phyloP scores from a whole-genome alignment of 2,888 invertebrate genomes.

The Cephus spinipes region DNA sequence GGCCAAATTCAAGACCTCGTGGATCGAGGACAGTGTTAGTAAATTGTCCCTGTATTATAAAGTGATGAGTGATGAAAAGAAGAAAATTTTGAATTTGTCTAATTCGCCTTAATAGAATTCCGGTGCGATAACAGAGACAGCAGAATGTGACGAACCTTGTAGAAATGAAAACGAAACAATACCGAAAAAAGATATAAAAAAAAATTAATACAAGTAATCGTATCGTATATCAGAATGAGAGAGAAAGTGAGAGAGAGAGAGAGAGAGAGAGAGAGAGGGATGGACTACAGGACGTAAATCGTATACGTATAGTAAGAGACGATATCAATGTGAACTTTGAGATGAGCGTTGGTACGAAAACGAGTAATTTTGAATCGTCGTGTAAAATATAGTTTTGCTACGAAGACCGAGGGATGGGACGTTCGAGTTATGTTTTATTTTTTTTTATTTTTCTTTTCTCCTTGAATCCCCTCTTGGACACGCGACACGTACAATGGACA shows the following conservation, averaged over 20 bases:
- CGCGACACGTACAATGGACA: neutral
- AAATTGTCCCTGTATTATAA: neutral
- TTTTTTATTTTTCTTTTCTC: neutral
- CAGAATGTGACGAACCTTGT: too few relatives aligned
- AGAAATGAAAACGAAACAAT: too few relatives aligned
- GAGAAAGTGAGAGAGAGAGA: neutral
- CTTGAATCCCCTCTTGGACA: neutral
- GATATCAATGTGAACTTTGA: neutral
- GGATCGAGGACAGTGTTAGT: conserved; percentile 8
- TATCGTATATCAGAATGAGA: neutral
- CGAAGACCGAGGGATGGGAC: conserved; percentile 29
- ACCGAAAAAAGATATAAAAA: neutral
- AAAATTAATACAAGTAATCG: neutral
- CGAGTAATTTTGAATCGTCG: neutral
- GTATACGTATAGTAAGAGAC: neutral
- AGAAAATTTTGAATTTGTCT: neutral
- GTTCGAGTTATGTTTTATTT: conserved; percentile 26
- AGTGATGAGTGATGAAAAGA: neutral
- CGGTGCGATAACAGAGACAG: neutral
- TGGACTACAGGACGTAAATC: neutral
- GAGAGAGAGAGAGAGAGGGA: too few relatives aligned
- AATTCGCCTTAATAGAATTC: neutral
- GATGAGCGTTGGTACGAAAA: neutral
- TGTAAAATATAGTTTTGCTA: conserved; percentile 40
- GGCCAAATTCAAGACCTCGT: conserved; percentile 4